These are phyloP conservation scores for Polydesmus complanatus DNA, from an alignment of 2,888 invertebrate genomes.

Conservation along the genomic window DNA sequence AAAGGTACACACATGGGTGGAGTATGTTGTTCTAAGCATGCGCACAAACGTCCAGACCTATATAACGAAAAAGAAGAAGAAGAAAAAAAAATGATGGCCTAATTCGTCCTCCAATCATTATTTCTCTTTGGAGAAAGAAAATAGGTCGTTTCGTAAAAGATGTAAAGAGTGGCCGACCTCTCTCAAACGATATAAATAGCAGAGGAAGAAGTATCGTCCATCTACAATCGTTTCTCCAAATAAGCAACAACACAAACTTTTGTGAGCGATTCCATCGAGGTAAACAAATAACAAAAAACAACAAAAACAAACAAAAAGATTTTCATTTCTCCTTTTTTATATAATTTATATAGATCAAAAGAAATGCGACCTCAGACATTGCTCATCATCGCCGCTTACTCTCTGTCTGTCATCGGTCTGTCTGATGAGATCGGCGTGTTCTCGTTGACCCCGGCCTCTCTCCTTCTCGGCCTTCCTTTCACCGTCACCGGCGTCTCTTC, in stretches of 20 bases:
- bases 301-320: too few species aligned
- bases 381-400: conserved; percentile 9
- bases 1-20: too few species aligned
- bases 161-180: background rate
- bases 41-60: background rate
- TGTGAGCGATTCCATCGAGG: too few species aligned
- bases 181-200: background rate
- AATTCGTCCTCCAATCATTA: background rate
- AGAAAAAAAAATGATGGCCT: background rate
- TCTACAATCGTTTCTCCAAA: too few species aligned
- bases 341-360: too few species aligned
- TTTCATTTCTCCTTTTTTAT: too few species aligned
- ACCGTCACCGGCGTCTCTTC: conserved; percentile 18
- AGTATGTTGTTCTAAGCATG: background rate
- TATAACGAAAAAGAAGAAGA: too few species aligned
- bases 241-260: too few species aligned
- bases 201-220: background rate
- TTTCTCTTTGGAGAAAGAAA: background rate
- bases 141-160: background rate
- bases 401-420: conserved; percentile 12
- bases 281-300: too few species aligned
- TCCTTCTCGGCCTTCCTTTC: conserved; percentile 18
- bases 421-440: conserved; percentile 13
- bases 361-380: conserved; percentile 11
- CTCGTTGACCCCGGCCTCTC: conserved; percentile 16